phyloP scores from a whole-genome alignment of 1,140 invertebrate genomes.

The Ips nitidus region DNA sequence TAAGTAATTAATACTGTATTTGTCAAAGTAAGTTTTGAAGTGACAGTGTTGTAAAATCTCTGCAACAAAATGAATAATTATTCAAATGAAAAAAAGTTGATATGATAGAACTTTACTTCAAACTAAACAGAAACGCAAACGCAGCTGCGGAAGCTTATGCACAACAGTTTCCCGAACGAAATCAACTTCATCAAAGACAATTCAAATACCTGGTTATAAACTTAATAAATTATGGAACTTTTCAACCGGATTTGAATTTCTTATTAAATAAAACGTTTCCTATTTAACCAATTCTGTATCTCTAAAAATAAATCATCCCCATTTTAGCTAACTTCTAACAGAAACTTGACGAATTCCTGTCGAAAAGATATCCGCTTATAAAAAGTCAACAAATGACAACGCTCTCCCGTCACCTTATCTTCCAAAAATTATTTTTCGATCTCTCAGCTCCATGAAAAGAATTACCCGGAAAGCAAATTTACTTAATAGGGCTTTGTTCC shows the following conservation, averaged over 20 bases:
- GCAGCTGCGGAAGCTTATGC: not conserved
- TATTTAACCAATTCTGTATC: no score
- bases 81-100: slow-evolving; percentile 2
- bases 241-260: no score
- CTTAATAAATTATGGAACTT: no score
- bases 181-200: no score
- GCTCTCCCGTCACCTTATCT: not conserved
- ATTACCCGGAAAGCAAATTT: not conserved
- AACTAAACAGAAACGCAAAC: not conserved
- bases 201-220: no score
- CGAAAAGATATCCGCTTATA: not conserved
- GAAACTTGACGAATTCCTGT: not conserved
- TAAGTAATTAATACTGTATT: no score
- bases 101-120: slow-evolving; percentile 1
- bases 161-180: not conserved
- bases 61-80: not conserved
- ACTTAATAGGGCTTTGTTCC: not conserved
- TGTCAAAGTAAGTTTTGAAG: not conserved
- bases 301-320: no score
- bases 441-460: not conserved
- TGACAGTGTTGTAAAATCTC: not conserved
- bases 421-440: slow-evolving; percentile 2
- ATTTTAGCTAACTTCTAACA: not conserved
- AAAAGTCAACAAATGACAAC: not conserved
- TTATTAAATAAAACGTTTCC: no score